Evolutionary conservation across 2,797 vertebrate genomes (phyloP), one percentile per base, ranked within the genome.

Genomic region (Knipowitschia caucasica): DNA sequence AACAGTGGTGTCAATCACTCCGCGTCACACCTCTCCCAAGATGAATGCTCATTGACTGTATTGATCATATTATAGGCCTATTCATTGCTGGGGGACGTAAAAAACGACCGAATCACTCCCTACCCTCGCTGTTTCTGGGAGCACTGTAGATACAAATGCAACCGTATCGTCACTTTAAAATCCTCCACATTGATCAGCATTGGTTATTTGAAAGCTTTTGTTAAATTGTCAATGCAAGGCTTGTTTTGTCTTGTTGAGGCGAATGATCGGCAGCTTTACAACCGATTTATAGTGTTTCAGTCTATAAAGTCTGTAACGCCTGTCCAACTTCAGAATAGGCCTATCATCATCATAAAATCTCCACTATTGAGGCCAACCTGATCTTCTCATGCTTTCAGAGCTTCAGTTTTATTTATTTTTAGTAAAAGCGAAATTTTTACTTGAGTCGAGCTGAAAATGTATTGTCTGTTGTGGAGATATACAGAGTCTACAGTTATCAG

Each of bases 1-100:
- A 89, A 90, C 79, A 89, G 75, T 82, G 80, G 75, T 78, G 86
- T 88, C 86, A 89, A 85, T 85, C 86, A 85, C 77, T 87, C 77
- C 83, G 67, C 82, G 77, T 82, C 83, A 86, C 83, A 86, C 78
- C 81, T 78, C 73, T 83, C 71, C 46, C 46, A 49, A 81, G 83
- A 84, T 84, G 77, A 77, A 80, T 78, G 72, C 39, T 83, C 78
- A 87, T 86, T 81, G 82, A 84, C 80, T 82, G 14, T 80, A 86
- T 83, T 83, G 86, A 86, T 81, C 79, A 86, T 62, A 69, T 76
- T 72, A 71, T 71, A 73, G 73, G 75, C 54, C 69, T 78, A 63
- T 80, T 78, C 80, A 84, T 76, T 80, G 74, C 69, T 64, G 67
- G 66, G 67, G 64, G 57, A 66, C 61, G 51, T 33, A 49, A 49